These are phyloP conservation scores for Ivindomyrus marchei DNA, from an alignment of 2,113 vertebrate genomes.

Conservation along the genomic window DNA sequence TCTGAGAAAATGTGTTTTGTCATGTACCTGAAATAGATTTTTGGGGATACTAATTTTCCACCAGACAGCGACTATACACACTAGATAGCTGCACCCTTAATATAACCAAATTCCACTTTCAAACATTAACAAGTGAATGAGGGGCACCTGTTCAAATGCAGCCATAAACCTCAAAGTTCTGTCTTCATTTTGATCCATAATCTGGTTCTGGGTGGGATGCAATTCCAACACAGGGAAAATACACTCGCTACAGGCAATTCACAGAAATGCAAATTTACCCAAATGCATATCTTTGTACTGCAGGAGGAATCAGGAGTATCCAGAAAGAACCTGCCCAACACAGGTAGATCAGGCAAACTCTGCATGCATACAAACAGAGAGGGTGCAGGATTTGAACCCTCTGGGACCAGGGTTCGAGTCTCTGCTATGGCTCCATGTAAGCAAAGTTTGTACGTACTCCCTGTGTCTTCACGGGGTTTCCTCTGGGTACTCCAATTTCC, in stretches of 20 bases:
- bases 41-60: background rate
- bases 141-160: background rate
- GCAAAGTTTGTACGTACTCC: no score
- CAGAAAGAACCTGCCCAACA: background rate
- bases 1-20: background rate
- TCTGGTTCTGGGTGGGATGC: background rate
- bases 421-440: no score
- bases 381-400: background rate
- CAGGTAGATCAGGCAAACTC: background rate
- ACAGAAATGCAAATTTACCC: background rate
- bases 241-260: background rate
- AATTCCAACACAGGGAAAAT: background rate
- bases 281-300: background rate
- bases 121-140: background rate
- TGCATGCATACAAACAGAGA: background rate
- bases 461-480: no score
- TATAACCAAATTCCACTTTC: background rate
- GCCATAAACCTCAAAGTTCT: background rate
- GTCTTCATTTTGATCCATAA: background rate
- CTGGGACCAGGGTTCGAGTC: no score
- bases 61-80: background rate
- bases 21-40: background rate
- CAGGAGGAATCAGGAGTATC: background rate
- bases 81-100: background rate
- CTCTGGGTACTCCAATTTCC: no score